Evolutionary conservation across 2,797 vertebrate species (phyloP), one percentile per base, ranked within the genome.

Genomic region (Chaetophractus vellerosus): DNA sequence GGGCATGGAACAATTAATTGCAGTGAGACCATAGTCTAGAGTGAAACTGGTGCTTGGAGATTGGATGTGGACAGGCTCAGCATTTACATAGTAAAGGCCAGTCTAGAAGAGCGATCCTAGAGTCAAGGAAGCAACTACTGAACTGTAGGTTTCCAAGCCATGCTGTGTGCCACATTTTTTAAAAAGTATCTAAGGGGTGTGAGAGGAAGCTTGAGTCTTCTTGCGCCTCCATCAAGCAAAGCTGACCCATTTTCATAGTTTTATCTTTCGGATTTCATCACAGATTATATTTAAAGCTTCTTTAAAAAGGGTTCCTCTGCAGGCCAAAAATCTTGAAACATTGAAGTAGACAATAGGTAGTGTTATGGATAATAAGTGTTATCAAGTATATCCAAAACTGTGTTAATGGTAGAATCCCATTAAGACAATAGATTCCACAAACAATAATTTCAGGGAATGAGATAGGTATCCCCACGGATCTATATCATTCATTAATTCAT

Each of bases 261-360:
- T 82, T 94, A 24, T 93, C 9, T 74, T 94, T 93, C 55, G 24
- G 9, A 74, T 84, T 95, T 91, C 45, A 82, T 72, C 57, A 68
- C 41, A 52, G 16, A 48, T 90, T 71, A 2, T 23, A 50, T 78
- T 86, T 83, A 71, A 69, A 91, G 52, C 21, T 55, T 90, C n/a
- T 57, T 61, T 74, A 78, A 38, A 88, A 93, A 78, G 9, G 33
- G 3, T 31, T 94, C 75, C 6, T 23, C 1, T 63, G 26, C 9
- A 80, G 15, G 24, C 10, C 9, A 11, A 45, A 45, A 76, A 41
- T 6, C 45, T 94, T 55, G 6, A 38, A 50, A 94, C 45, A 59
- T 14, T 9, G 10, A 19, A 21, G 9, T 63, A 71, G 19, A 85
- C 15, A 48, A n/a, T 1, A 14, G 12, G 15, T 57, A 69, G 28